A percentile compares a stretch with the other conserved stretches of the same genome.
phyloP scores from a whole-genome alignment of 2,888 invertebrate genomes.

The Dioctria linearis region DNA sequence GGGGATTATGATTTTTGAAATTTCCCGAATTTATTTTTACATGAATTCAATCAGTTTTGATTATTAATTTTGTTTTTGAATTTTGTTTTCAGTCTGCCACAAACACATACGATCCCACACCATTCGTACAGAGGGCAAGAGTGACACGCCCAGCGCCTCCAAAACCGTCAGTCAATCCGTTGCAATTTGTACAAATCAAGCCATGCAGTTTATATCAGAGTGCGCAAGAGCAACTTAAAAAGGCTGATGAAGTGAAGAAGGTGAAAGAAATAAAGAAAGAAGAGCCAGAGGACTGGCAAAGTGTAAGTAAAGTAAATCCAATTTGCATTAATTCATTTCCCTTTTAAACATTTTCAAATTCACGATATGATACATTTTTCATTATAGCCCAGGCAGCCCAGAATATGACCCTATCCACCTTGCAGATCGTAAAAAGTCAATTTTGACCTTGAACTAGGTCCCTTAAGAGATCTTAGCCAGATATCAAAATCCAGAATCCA shows the following conservation, averaged over 20 bases:
- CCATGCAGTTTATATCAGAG: slow-evolving; percentile 89
- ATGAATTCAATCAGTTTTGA: no score
- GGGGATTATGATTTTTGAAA: no score
- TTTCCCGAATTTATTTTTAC: no score
- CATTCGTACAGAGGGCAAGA: slow-evolving; percentile 71
- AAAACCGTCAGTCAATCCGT: slow-evolving; percentile 88
- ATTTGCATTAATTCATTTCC: slow-evolving; percentile 30
- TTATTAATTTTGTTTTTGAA: background rate
- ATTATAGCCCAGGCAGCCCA: background rate
- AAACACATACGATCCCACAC: slow-evolving; percentile 69
- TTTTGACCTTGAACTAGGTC: slow-evolving; percentile 5
- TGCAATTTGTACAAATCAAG: slow-evolving; percentile 91
- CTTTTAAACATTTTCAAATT: background rate
- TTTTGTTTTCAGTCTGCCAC: slow-evolving; percentile 65
- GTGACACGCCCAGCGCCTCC: slow-evolving; percentile 83
- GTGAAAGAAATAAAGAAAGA: slow-evolving; percentile 85
- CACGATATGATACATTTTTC: background rate
- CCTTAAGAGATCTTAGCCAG: slow-evolving; percentile 1
- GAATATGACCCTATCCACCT: background rate
- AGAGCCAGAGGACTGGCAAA: slow-evolving; percentile 93
- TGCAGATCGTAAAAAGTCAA: slow-evolving; percentile 1
- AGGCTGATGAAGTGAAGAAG: slow-evolving; percentile 88
- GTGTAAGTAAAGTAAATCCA: slow-evolving; percentile 75
- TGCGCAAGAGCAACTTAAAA: slow-evolving; percentile 87
- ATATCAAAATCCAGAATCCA: slow-evolving; percentile 1